Percentiles rank a stretch among this genome's conserved stretches.
Conservation (phyloP, 2,888 invertebrate genomes). For the Buathra laborator region DNA sequence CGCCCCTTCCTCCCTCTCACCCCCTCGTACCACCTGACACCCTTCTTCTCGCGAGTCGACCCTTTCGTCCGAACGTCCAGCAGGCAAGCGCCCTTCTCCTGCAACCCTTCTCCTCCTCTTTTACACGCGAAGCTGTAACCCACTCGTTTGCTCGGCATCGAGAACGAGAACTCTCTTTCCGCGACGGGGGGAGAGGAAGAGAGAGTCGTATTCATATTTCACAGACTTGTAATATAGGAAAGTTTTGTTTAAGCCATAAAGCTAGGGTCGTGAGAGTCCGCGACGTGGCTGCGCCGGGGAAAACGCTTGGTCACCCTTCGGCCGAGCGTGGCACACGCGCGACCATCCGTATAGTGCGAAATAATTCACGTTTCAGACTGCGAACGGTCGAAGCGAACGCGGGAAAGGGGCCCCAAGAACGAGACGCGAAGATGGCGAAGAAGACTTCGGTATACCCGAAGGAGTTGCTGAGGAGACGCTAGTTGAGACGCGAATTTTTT, state of each 20-base stretch:
- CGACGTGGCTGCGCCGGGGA: constrained; percentile 49
- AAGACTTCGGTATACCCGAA: constrained; percentile 7
- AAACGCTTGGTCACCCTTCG: constrained; percentile 76
- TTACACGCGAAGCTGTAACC: constrained; percentile 16
- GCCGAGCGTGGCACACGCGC: constrained; percentile 68
- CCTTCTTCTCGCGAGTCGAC: constrained; percentile 42
- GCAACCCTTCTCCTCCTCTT: constrained; percentile 51
- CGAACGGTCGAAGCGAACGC: constrained; percentile 30
- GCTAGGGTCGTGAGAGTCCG: constrained; percentile 73
- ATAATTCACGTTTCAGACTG: constrained; percentile 81
- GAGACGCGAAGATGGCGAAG: constrained; percentile 47
- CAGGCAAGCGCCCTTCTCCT: constrained; percentile 20
- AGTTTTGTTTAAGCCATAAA: constrained; percentile 85
- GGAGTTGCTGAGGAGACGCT: constrained; percentile 62
- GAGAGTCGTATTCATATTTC: constrained; percentile 83
- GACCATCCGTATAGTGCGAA: constrained; percentile 75
- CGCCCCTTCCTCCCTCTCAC: too few relatives aligned
- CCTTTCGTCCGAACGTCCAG: constrained; percentile 41
- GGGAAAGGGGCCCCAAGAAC: constrained; percentile 20
- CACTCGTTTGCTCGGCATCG: constrained; percentile 4
- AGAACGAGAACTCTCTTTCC: constrained; percentile 74
- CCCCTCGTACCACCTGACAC: constrained; percentile 35
- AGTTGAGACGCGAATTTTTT: constrained; percentile 19
- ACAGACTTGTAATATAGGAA: constrained; percentile 84
- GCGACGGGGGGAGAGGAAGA: constrained; percentile 37